Evolutionary conservation across 1,140 invertebrate genomes (phyloP), one percentile per base, ranked within the genome.

Genomic region (Pachyrhynchus sulphureomaculatus): DNA sequence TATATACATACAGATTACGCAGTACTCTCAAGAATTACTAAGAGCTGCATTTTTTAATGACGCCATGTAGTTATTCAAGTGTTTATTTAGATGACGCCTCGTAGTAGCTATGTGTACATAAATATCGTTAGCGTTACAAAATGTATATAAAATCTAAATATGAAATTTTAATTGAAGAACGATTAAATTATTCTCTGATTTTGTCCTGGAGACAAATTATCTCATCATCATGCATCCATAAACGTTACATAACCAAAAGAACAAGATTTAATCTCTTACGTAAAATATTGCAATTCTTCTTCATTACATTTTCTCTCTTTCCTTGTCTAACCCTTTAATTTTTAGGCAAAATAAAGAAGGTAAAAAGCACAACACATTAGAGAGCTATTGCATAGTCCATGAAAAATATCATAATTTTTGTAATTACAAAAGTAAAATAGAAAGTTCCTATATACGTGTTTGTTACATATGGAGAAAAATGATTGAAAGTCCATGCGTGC

Each of bases 161-260:
- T 20, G 8, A 42, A 42, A 21, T 20, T 42, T 42, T 12, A 42
- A 42, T 42, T 42, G 21, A 42, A 42, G 15, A 42, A 42, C 39
- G 39, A 42, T 42, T 42, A 42, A 42, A 42, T 42, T 42, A 42
- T 20, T 42, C 39, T 42, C 4, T 20, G 39, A 15, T 6, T 42
- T 42, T 42, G 18, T 21, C 18, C 39, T 12, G 39, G 21, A 42
- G 39, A 42, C 39, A 42, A 42, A 42, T 42, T 42, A 42, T 42
- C 39, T 42, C 39, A 42, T 42, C 39, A 20, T 20, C 18, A 20
- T 42, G 39, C 39, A 42, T 42, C 39, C 39, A 20, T 42, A 42
- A 42, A 42, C 18, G 39, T 42, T 42, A 21, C 39, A 20, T 20
- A 42, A 42, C 18, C 39, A 4, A 42, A 42, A 18, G 6, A 42